Conservation (phyloP, 2,113 vertebrate genomes). For the Phaetusa simplex region DNA sequence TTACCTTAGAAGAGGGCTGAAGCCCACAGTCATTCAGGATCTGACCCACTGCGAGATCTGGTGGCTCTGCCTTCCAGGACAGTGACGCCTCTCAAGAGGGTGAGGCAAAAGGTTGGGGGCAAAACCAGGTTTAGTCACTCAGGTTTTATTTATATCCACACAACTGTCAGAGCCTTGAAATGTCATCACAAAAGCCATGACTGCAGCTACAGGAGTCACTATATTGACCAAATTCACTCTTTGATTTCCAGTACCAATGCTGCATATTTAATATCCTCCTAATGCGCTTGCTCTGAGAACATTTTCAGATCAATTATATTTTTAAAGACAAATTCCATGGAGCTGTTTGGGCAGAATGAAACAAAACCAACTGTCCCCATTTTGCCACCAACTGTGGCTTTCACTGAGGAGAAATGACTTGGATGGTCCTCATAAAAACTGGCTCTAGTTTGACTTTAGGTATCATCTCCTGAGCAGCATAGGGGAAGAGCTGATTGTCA, state of each 20-base stretch:
- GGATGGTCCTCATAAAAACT: not conserved
- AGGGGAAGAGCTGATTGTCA: not conserved
- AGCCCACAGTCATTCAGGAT: not conserved
- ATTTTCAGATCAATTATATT: not conserved
- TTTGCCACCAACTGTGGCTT: not conserved
- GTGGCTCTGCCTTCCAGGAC: not conserved
- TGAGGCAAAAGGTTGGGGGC: not conserved
- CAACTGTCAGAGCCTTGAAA: not conserved
- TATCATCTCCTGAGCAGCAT: not conserved
- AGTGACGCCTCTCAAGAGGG: not conserved
- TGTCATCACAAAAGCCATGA: not conserved
- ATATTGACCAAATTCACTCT: not conserved
- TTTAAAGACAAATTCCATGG: not conserved
- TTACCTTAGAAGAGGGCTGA: not conserved
- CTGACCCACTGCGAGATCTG: fast-evolving
- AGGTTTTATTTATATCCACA: not conserved
- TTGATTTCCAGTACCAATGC: not conserved
- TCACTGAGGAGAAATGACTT: not conserved
- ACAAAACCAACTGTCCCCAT: not conserved
- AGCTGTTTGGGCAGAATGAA: not conserved
- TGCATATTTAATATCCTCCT: not conserved
- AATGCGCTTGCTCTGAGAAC: not conserved
- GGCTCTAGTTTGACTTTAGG: not conserved
- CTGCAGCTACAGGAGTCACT: not conserved
- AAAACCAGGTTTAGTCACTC: not conserved